Evolutionary conservation across 1,140 invertebrate genomes (phyloP).

Genomic region (Telenomus remus): DNA sequence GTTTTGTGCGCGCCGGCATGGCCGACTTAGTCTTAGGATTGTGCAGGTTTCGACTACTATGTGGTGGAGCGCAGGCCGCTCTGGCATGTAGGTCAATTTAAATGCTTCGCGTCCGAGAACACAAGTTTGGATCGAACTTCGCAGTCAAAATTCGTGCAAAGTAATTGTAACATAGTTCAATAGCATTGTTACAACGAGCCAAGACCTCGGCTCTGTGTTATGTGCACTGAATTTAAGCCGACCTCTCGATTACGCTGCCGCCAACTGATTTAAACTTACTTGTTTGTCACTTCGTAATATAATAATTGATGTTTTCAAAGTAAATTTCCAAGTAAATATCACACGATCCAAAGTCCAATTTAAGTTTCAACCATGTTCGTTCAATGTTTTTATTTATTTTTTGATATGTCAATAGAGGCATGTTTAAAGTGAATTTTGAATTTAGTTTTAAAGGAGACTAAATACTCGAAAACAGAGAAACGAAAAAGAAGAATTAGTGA

Average conservation of each 20-base stretch:
- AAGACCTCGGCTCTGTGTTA: not conserved
- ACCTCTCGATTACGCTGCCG: not conserved
- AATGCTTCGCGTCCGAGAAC: slow-evolving; percentile 17
- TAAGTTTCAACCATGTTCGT: too few species aligned
- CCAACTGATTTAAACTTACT: not conserved
- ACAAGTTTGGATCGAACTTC: slow-evolving; percentile 18
- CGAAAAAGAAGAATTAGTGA: too few species aligned
- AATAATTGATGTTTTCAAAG: too few species aligned
- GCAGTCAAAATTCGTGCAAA: slow-evolving; percentile 5
- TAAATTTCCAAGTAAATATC: too few species aligned
- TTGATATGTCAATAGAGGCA: too few species aligned
- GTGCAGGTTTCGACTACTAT: slow-evolving; percentile 12
- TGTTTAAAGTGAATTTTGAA: too few species aligned
- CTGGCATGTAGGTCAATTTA: slow-evolving; percentile 36
- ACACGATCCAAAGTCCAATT: too few species aligned
- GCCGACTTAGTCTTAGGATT: slow-evolving; percentile 27
- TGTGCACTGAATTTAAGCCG: not conserved
- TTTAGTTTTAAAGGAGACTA: too few species aligned
- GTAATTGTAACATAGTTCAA: slow-evolving; percentile 22
- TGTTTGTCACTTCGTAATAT: not conserved
- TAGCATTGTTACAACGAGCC: not conserved
- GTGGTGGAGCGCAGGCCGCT: not conserved
- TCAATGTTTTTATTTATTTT: too few species aligned
- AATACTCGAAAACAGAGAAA: too few species aligned
- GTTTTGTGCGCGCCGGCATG: slow-evolving; percentile 14